A percentile compares a stretch with the other conserved stretches of the same genome.
These are phyloP conservation scores for Raja brachyura DNA, from an alignment of 2,113 vertebrate genomes.

Conservation along the genomic window DNA sequence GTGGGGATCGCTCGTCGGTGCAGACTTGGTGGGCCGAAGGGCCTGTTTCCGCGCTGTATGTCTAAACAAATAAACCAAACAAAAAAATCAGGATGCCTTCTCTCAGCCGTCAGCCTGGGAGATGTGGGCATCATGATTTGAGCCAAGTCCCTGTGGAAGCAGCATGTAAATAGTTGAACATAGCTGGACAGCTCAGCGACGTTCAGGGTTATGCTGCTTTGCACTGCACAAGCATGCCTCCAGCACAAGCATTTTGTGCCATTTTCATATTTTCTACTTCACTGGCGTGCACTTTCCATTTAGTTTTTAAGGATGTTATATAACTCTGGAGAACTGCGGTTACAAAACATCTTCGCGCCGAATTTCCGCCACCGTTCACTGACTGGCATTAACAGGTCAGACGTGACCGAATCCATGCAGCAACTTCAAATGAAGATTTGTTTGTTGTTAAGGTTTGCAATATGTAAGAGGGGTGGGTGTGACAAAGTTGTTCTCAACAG, in stretches of 20 bases:
- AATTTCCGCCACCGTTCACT: neutral
- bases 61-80: no score
- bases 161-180: neutral
- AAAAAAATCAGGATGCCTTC: no score
- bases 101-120: no score
- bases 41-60: no score
- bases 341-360: neutral
- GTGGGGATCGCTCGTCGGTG: no score
- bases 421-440: neutral
- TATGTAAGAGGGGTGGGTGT: neutral
- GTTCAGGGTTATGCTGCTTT: neutral
- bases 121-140: no score
- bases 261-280: neutral
- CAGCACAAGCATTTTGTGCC: neutral
- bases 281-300: neutral
- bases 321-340: neutral
- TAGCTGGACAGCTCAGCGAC: neutral
- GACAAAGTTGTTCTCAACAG: neutral
- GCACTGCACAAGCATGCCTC: neutral
- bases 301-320: neutral
- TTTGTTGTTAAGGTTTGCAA: neutral
- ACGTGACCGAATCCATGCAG: neutral
- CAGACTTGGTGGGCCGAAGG: no score
- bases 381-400: neutral
- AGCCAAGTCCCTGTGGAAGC: neutral